Percentiles rank a stretch among this genome's conserved stretches.
Evolutionary conservation across 2,797 vertebrate species (phyloP).

Genomic region (Champsocephalus gunnari): DNA sequence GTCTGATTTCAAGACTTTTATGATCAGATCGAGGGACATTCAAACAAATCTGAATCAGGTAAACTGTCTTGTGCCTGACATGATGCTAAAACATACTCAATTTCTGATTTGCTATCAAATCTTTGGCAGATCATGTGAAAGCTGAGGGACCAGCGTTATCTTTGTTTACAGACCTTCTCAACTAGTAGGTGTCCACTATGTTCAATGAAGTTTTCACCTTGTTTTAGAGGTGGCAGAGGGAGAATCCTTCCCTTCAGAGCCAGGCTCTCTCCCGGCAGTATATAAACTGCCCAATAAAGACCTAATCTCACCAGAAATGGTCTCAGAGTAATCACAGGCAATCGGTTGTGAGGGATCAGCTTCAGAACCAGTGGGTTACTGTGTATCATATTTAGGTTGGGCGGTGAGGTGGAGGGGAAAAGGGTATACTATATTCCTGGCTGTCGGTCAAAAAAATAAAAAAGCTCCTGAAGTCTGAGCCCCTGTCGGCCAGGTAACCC

Average conservation of each 20-base stretch:
- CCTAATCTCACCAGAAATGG: slow-evolving; percentile 54
- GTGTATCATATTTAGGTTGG: slow-evolving; percentile 73
- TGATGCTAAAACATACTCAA: slow-evolving; percentile 28
- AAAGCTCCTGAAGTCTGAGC: slow-evolving; percentile 81
- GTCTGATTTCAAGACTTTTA: slow-evolving; percentile 41
- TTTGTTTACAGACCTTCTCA: slow-evolving; percentile 46
- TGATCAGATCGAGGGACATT: slow-evolving; percentile 33
- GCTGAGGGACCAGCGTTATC: slow-evolving; percentile 49
- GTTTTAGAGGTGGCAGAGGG: slow-evolving; percentile 37
- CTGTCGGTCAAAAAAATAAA: slow-evolving; percentile 72
- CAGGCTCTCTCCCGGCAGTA: slow-evolving; percentile 30
- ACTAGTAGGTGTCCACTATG: slow-evolving; percentile 35
- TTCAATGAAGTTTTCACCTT: slow-evolving; percentile 19
- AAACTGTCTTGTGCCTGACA: slow-evolving; percentile 21
- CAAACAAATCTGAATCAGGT: slow-evolving; percentile 13
- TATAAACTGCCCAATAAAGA: slow-evolving; percentile 40
- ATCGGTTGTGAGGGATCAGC: slow-evolving; percentile 62
- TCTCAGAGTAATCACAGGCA: slow-evolving; percentile 60
- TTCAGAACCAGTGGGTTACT: slow-evolving; percentile 53
- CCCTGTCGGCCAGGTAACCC: slow-evolving; percentile 80
- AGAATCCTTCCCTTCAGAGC: slow-evolving; percentile 43
- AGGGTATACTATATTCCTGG: slow-evolving; percentile 75
- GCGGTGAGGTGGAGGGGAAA: slow-evolving; percentile 54
- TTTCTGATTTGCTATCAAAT: slow-evolving; percentile 32
- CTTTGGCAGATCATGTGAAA: slow-evolving; percentile 44